phyloP scores from a whole-genome alignment of 2,797 vertebrate species.

The Pampus argenteus region DNA sequence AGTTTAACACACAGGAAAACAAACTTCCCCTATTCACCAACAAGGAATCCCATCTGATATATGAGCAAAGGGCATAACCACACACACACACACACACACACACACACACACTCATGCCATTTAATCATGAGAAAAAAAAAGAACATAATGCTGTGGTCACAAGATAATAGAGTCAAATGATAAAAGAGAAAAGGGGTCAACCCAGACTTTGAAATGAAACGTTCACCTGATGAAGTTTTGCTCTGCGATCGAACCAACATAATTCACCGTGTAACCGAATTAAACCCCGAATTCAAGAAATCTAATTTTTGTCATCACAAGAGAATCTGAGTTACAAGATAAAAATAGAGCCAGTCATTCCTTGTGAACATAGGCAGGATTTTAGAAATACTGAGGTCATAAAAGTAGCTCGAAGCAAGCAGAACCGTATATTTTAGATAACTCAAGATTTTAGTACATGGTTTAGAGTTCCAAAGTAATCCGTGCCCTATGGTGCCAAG shows the following conservation, averaged over 20 bases:
- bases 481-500: conserved; percentile 28
- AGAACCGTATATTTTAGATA: not conserved
- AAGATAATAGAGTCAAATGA: no score
- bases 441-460: not conserved
- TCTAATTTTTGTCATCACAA: not conserved
- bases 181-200: no score
- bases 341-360: not conserved
- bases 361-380: not conserved
- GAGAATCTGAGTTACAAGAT: not conserved
- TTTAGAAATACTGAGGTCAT: not conserved
- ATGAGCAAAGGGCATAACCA: not conserved
- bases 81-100: no score
- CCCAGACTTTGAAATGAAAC: no score
- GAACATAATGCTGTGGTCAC: not conserved
- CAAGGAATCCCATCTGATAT: not conserved
- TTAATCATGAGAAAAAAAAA: no score
- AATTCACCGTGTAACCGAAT: not conserved
- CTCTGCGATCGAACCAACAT: not conserved
- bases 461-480: conserved; percentile 37
- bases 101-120: no score
- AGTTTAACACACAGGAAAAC: conserved; percentile 35
- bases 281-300: not conserved
- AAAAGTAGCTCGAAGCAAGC: no score
- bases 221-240: no score
- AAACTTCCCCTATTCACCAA: conserved; percentile 14